Conservation (phyloP, 2,797 vertebrate genomes). For the Sandelia bainsii region DNA sequence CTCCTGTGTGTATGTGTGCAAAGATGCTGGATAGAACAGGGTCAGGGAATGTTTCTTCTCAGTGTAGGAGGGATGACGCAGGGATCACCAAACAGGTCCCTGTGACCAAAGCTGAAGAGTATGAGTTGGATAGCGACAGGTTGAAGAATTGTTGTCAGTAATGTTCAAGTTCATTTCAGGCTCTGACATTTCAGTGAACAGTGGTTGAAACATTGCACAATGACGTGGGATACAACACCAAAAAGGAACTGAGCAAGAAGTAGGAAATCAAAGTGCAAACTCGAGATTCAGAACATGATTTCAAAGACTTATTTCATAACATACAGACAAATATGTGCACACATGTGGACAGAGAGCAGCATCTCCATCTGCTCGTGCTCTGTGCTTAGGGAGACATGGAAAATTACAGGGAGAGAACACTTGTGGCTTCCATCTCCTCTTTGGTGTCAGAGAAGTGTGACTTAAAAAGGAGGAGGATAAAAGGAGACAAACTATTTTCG, state of each 20-base stretch:
- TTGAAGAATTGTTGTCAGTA: constrained; percentile 13
- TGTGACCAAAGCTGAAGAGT: constrained; percentile 50
- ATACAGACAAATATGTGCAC: constrained; percentile 34
- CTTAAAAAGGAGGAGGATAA: constrained; percentile 71
- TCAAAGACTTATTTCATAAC: constrained; percentile 55
- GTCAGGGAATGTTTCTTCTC: constrained; percentile 46
- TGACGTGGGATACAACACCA: constrained; percentile 15
- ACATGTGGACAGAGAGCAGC: constrained; percentile 50
- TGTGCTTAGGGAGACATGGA: constrained; percentile 69
- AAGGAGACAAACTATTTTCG: constrained; percentile 73
- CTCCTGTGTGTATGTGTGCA: constrained; percentile 10
- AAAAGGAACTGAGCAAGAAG: constrained; percentile 54
- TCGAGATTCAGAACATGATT: constrained; percentile 44
- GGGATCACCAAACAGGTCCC: constrained; percentile 53
- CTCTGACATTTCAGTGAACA: constrained; percentile 30
- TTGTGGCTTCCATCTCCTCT: constrained; percentile 76
- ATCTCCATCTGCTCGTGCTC: constrained; percentile 79
- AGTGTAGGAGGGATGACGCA: constrained; percentile 51
- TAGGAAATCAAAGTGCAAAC: constrained; percentile 56
- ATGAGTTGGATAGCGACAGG: constrained; percentile 31
- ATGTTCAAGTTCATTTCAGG: constrained; percentile 54
- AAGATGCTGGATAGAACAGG: constrained; percentile 29
- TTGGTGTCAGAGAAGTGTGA: constrained; percentile 77
- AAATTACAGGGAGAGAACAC: constrained; percentile 79
- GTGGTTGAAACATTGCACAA: constrained; percentile 52